Evolutionary conservation across 2,797 vertebrate species (phyloP).

Genomic region (Cryptoblepharus egeriae): DNA sequence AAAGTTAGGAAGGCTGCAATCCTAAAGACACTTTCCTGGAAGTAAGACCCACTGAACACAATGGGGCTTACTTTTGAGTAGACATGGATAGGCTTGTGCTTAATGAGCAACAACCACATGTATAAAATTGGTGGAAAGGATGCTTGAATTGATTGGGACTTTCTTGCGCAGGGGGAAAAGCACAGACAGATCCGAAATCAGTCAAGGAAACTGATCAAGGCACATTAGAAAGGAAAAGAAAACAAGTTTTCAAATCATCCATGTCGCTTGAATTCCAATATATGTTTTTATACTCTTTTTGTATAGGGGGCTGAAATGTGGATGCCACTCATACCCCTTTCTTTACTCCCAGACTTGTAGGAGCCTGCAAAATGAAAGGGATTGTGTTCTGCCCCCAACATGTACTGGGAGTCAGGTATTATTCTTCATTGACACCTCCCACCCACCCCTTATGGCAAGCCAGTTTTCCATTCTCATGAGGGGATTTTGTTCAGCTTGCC

Average conservation of each 20-base stretch:
- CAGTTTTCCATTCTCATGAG: not conserved
- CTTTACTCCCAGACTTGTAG: constrained; percentile 43
- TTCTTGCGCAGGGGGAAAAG: constrained; percentile 59
- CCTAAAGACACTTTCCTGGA: too few relatives aligned
- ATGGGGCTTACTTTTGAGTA: too few relatives aligned
- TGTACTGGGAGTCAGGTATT: not conserved
- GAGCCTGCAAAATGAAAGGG: not conserved
- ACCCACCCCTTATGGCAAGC: constrained; percentile 10
- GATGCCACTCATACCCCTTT: not conserved
- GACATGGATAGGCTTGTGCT: too few relatives aligned
- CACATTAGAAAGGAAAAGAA: constrained; percentile 7
- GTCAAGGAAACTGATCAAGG: constrained; percentile 36
- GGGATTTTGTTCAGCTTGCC: constrained; percentile 2
- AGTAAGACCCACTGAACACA: too few relatives aligned
- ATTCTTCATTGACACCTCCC: not conserved
- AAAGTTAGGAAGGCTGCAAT: constrained; percentile 74
- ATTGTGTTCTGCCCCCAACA: not conserved
- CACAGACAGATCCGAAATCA: constrained; percentile 17
- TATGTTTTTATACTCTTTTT: constrained; percentile 33
- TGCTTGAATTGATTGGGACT: constrained; percentile 46
- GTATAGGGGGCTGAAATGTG: constrained; percentile 17
- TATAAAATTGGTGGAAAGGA: constrained; percentile 43
- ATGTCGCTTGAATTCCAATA: constrained; percentile 46
- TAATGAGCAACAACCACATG: constrained; percentile 59
- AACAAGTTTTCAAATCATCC: constrained; percentile 21